A percentile compares a stretch with the other conserved stretches of the same genome.
phyloP scores from a whole-genome alignment of 92 coral and sea anemone genomes.

The Zoanthus solanderi region DNA sequence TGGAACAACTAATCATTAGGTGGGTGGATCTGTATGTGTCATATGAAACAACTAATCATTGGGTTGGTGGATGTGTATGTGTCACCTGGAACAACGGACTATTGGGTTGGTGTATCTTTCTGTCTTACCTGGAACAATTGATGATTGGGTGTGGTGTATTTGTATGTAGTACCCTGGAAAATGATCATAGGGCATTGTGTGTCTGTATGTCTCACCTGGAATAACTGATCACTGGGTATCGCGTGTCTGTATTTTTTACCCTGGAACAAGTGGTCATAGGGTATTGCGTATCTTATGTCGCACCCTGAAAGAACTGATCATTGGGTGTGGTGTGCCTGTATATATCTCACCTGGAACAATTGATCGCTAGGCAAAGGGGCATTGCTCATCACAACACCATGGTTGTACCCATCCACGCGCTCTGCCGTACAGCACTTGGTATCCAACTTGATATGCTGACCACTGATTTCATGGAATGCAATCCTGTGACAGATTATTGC shows the following conservation, averaged over 20 bases:
- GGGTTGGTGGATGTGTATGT: background rate
- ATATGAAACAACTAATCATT: background rate
- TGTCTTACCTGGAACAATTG: no score
- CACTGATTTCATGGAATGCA: conserved; percentile 83
- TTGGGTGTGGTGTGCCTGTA: background rate
- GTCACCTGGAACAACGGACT: no score
- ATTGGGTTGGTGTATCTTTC: no score
- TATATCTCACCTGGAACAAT: conserved; percentile 84
- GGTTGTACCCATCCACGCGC: conserved; percentile 88
- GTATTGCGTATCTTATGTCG: background rate
- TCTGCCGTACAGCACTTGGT: conserved; percentile 86
- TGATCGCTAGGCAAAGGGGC: conserved; percentile 79
- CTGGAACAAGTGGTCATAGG: background rate
- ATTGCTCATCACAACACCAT: conserved; percentile 92
- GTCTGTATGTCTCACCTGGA: conserved; percentile 33
- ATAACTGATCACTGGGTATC: background rate
- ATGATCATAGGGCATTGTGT: background rate
- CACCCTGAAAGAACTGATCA: background rate
- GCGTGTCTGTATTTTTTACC: background rate
- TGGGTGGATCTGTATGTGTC: background rate
- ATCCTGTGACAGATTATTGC: conserved; percentile 49
- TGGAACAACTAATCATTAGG: background rate
- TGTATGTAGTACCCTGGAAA: no score
- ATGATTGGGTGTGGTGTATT: no score
- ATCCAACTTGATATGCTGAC: conserved; percentile 89